Base-by-base conservation (phyloP, 2,113 vertebrate genomes). In the Dolichallabes microphthalmus region DNA sequence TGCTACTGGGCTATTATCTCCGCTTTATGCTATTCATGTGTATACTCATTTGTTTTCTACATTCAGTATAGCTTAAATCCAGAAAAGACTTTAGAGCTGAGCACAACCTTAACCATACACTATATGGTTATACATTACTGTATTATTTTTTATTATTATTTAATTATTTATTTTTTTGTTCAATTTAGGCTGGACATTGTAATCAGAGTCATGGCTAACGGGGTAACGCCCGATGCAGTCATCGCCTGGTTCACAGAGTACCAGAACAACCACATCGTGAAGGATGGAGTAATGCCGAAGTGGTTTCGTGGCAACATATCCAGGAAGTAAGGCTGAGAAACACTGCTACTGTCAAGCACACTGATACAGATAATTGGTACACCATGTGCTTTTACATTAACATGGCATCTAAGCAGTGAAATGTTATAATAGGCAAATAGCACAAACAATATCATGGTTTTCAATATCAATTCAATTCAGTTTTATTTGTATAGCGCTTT, bases 281-380 rank as follows among this genome's bases (percentile, higher is more conserved):
- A 76, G 61, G 91, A 91, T 0, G 93, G 92, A 0, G 7, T 89
- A 0, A 82, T 96, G 35, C 96, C 96, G 0, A 91, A 94, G 1
- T 97, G 96, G 96, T 97, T 96, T 89, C 96, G 96, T 0, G 95
- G 96, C 1, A 90, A 93, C 60, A 95, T 96, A 86, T 93, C 95
- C 14, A 95, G 96, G 91, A 94, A 95, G 96, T 97, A 93, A 93
- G 93, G 10, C 17, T 55, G 1, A 8, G 20, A 58, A 52, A 75
- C 25, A 19, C 27, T 61, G 55, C 88, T 76, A 55, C 25, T 60
- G 19, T 27, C 6, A 15, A 10, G 22, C 19, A 69, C 20, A 77
- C 10, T 78, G 4, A 82, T 78, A 85, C 50, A 76, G 25, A 82
- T 85, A 71, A 52, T 39, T 45, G 69, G 17, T 32, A n/a, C 35